Percentiles rank a stretch among this genome's conserved stretches.
Conservation (phyloP, 1,140 invertebrate species). For the Solenopsis invicta region DNA sequence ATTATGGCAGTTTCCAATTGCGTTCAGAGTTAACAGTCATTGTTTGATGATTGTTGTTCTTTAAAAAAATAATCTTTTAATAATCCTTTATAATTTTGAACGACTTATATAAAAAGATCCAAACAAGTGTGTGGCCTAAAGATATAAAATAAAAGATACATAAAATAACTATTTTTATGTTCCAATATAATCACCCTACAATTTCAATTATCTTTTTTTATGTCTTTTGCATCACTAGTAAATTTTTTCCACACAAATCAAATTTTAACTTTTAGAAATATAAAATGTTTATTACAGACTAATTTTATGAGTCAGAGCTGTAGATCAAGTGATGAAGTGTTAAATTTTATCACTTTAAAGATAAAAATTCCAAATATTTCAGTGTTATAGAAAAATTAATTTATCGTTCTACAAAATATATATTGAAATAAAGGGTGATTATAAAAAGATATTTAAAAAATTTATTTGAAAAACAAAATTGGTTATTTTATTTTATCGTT, state of each 20-base stretch:
- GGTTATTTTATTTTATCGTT: not conserved
- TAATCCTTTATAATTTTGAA: not conserved
- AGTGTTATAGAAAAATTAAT: not conserved
- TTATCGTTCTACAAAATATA: not conserved
- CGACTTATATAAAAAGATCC: not conserved
- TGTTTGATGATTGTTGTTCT: not conserved
- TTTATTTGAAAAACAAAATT: not conserved
- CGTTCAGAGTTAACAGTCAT: not conserved
- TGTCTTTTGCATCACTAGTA: not conserved
- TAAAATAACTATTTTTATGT: not conserved
- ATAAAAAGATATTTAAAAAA: not conserved
- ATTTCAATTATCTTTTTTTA: not conserved
- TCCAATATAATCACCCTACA: not conserved
- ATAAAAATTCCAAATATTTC: not conserved
- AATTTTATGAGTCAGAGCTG: not conserved
- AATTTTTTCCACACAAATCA: not conserved
- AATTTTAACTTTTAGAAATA: not conserved
- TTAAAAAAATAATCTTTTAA: constrained; percentile 20
- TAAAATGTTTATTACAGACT: not conserved
- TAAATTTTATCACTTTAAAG: not conserved
- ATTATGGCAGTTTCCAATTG: not conserved
- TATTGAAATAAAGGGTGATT: not conserved
- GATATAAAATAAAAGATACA: not conserved
- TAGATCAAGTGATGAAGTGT: not conserved
- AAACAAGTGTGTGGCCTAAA: not conserved